These are phyloP conservation scores for Nemurella pictetii DNA, from an alignment of 2,888 invertebrate species.

Conservation along the genomic window DNA sequence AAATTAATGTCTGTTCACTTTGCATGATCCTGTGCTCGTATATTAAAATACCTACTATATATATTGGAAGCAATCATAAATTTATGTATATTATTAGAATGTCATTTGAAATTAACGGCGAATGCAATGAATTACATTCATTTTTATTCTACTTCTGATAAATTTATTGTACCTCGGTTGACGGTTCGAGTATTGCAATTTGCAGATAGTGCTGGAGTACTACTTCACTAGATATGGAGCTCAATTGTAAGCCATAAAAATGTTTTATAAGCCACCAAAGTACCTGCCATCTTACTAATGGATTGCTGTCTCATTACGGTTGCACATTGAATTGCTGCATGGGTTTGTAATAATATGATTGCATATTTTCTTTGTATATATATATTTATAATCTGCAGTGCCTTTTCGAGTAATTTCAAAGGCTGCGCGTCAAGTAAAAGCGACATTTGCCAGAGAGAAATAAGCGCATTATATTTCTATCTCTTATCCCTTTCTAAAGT, in stretches of 20 bases:
- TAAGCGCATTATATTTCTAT: too few species aligned
- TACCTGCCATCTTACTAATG: not conserved
- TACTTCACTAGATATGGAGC: not conserved
- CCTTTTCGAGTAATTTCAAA: too few species aligned
- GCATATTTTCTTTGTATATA: not conserved
- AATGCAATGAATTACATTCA: not conserved
- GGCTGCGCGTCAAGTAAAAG: too few species aligned
- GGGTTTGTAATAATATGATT: not conserved
- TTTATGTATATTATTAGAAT: not conserved
- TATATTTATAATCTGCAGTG: too few species aligned
- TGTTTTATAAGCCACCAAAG: not conserved
- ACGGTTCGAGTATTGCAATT: not conserved
- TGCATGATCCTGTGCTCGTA: not conserved
- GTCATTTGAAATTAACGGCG: not conserved
- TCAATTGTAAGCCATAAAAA: not conserved
- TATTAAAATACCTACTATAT: not conserved
- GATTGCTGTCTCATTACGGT: not conserved
- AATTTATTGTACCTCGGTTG: too few species aligned
- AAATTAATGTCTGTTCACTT: not conserved
- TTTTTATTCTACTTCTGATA: not conserved
- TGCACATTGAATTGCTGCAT: not conserved
- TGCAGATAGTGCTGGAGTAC: not conserved
- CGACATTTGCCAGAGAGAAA: too few species aligned
- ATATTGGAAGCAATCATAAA: not conserved
- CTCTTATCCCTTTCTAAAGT: too few species aligned